Conservation (phyloP, 37 sponge, comb jelly and placozoan genomes). For the Geodia barretti region DNA sequence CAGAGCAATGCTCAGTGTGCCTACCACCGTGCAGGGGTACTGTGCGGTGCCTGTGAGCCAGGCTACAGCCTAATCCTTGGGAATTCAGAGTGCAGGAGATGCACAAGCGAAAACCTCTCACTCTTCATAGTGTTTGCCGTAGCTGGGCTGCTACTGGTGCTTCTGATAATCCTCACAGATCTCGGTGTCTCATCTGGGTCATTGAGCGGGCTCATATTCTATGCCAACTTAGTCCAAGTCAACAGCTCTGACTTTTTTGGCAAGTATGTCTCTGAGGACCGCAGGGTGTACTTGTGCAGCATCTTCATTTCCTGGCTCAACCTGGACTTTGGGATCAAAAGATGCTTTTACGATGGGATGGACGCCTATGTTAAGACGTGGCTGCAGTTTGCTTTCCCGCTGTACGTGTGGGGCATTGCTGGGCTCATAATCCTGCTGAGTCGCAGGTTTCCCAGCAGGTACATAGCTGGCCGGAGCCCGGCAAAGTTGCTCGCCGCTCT, state of each 20-base stretch:
- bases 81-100: constrained; percentile 13
- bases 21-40: constrained; percentile 35
- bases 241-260: constrained; percentile 9
- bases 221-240: constrained; percentile 22
- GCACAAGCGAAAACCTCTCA: neutral
- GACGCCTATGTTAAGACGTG: constrained; percentile 10
- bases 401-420: constrained; percentile 1
- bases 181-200: neutral
- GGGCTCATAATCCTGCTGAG: neutral
- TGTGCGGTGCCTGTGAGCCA: constrained; percentile 42
- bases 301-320: constrained; percentile 31
- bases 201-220: constrained; percentile 23
- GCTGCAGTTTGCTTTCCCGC: constrained; percentile 34
- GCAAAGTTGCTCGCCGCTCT: constrained; percentile 4
- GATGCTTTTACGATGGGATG: constrained; percentile 30
- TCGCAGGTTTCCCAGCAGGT: neutral
- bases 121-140: constrained; percentile 15
- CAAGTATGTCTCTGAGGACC: neutral
- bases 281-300: neutral
- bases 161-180: constrained; percentile 11
- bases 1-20: constrained; percentile 37
- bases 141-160: constrained; percentile 31
- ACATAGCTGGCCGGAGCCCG: neutral
- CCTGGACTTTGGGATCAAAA: constrained; percentile 29
- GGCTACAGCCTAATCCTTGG: constrained; percentile 39